These are phyloP conservation scores for Limonius californicus DNA, from an alignment of 1,140 invertebrate species.

Conservation along the genomic window DNA sequence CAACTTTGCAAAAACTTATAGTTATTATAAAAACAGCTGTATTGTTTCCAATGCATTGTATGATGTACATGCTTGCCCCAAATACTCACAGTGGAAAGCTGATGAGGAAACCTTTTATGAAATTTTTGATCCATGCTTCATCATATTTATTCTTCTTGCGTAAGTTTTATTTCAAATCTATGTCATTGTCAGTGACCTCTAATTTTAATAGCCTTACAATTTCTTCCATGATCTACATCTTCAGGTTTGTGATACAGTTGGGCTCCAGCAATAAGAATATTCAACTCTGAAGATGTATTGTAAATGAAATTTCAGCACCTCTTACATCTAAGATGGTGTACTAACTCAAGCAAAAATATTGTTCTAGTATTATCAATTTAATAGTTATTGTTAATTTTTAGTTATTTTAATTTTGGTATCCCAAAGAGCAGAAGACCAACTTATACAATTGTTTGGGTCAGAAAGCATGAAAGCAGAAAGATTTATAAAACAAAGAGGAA, in stretches of 20 bases:
- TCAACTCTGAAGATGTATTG: no score
- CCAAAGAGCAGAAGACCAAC: constrained; percentile 74
- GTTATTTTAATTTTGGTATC: constrained; percentile 83
- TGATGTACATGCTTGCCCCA: constrained; percentile 76
- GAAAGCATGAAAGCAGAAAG: constrained; percentile 61
- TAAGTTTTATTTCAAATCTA: no score
- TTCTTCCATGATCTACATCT: no score
- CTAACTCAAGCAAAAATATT: no score
- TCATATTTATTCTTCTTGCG: constrained; percentile 89
- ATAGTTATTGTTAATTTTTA: constrained; percentile 45
- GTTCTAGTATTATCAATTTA: background rate
- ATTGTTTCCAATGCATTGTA: constrained; percentile 82
- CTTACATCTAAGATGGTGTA: no score
- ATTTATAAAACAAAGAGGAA: constrained; percentile 67
- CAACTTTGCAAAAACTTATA: constrained; percentile 60
- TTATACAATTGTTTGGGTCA: constrained; percentile 67
- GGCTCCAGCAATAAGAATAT: no score
- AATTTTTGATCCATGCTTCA: constrained; percentile 88
- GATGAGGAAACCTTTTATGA: constrained; percentile 89
- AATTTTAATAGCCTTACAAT: no score
- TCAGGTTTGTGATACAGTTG: no score
- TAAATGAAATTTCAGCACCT: no score
- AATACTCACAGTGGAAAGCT: constrained; percentile 70
- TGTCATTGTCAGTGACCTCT: no score
- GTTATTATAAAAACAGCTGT: constrained; percentile 72